A percentile compares a stretch with the other conserved stretches of the same genome.
Evolutionary conservation across 2,113 vertebrate species (phyloP).

Genomic region (Lepus timidus): DNA sequence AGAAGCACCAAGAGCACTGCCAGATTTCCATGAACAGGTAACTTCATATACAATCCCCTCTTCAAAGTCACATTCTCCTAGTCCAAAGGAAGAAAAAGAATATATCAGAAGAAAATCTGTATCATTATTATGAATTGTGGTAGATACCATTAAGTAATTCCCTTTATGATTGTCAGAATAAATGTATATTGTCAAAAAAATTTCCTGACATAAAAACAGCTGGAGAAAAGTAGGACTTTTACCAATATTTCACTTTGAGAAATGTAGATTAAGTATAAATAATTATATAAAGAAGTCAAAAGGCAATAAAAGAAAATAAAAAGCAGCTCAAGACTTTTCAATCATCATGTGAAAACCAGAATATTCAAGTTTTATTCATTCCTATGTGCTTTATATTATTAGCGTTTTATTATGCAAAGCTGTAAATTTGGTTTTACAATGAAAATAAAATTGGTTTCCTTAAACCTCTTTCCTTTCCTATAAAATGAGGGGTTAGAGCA

Average conservation of each 20-base stretch:
- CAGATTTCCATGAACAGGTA: neutral
- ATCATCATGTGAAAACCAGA: slow-evolving; percentile 63
- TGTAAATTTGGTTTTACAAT: slow-evolving; percentile 62
- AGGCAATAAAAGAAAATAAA: slow-evolving; percentile 78
- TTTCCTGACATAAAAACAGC: slow-evolving; percentile 54
- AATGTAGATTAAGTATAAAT: slow-evolving; percentile 64
- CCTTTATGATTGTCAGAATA: slow-evolving; percentile 53
- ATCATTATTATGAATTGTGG: slow-evolving; percentile 30
- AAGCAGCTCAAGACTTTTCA: slow-evolving; percentile 70
- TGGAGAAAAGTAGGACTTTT: slow-evolving; percentile 61
- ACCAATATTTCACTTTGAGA: slow-evolving; percentile 68
- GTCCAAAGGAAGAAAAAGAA: slow-evolving; percentile 36
- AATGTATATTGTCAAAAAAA: slow-evolving; percentile 27
- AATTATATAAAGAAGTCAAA: slow-evolving; percentile 69
- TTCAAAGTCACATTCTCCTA: slow-evolving; percentile 53
- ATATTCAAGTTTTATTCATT: slow-evolving; percentile 69
- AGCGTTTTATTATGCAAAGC: slow-evolving; percentile 77
- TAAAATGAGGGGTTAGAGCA: slow-evolving; percentile 46
- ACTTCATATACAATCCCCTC: neutral
- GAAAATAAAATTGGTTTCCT: slow-evolving; percentile 74
- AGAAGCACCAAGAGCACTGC: neutral
- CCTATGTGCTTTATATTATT: slow-evolving; percentile 58
- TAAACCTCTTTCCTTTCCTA: slow-evolving; percentile 61
- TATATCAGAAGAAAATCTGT: slow-evolving; percentile 2
- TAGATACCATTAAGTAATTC: slow-evolving; percentile 38